Evolutionary conservation across 2,888 invertebrate species (phyloP).

Genomic region (Lithophane socia): DNA sequence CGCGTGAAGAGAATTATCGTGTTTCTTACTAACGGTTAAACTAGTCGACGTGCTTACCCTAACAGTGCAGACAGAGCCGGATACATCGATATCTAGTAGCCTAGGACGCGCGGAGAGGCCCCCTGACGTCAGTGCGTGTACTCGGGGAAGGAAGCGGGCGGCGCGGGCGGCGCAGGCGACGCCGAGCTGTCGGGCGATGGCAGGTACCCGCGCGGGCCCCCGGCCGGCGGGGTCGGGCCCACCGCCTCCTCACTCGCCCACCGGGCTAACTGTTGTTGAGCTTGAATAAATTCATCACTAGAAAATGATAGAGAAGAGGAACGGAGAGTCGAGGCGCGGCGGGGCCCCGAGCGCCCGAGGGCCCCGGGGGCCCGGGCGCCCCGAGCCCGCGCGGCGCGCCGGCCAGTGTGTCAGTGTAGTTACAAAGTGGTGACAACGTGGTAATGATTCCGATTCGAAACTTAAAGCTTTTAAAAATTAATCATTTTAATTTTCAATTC

Average conservation of each 20-base stretch:
- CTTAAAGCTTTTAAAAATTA: neutral
- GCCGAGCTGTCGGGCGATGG: slow-evolving; percentile 88
- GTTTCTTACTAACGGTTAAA: slow-evolving; percentile 81
- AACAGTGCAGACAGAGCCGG: slow-evolving; percentile 78
- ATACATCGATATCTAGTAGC: slow-evolving; percentile 70
- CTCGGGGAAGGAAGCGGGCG: slow-evolving; percentile 83
- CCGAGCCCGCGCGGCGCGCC: slow-evolving; percentile 25
- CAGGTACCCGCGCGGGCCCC: slow-evolving; percentile 80
- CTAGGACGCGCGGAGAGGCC: slow-evolving; percentile 73
- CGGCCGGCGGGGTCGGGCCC: slow-evolving; percentile 82
- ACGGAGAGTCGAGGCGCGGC: slow-evolving; percentile 91
- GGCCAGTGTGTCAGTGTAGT: slow-evolving; percentile 48
- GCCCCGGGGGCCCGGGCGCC: slow-evolving; percentile 27
- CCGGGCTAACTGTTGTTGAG: slow-evolving; percentile 98
- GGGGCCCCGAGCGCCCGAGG: slow-evolving; percentile 40
- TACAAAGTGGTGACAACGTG: slow-evolving; percentile 15
- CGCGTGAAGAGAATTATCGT: slow-evolving; percentile 82
- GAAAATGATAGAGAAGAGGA: slow-evolving; percentile 96
- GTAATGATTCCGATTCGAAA: slow-evolving; percentile 25
- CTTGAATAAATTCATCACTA: slow-evolving; percentile 99
- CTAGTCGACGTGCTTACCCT: slow-evolving; percentile 81
- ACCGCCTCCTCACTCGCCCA: slow-evolving; percentile 97
- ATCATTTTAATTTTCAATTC: neutral
- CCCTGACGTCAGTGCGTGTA: slow-evolving; percentile 70
- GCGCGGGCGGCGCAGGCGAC: slow-evolving; percentile 83